phyloP scores from a whole-genome alignment of 2,888 invertebrate genomes.

The Aphrophora alni region DNA sequence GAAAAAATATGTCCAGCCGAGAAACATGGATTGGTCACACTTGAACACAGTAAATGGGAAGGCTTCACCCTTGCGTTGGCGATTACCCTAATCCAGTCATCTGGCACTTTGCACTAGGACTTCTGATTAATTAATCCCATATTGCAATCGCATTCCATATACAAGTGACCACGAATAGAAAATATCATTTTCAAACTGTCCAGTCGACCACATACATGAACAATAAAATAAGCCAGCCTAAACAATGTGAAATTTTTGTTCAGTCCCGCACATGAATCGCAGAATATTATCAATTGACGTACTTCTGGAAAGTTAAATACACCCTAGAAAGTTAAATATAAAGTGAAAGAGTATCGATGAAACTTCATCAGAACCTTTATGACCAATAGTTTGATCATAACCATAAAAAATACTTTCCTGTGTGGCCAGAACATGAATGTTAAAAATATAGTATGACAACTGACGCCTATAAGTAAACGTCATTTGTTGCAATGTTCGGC shows the following conservation, averaged over 20 bases:
- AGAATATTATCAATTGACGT: not conserved
- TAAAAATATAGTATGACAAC: slow-evolving; percentile 19
- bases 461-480: slow-evolving; percentile 29
- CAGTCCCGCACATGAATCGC: slow-evolving; percentile 11
- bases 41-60: not conserved
- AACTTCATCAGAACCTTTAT: not conserved
- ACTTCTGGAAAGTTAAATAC: no score
- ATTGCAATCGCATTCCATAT: slow-evolving; percentile 9
- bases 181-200: not conserved
- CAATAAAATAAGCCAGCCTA: not conserved
- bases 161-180: slow-evolving; percentile 1
- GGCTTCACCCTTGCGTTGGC: not conserved
- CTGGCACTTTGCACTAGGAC: not conserved
- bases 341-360: not conserved
- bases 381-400: not conserved
- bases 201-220: not conserved
- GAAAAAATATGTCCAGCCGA: not conserved
- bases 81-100: not conserved
- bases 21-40: not conserved
- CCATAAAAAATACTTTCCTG: not conserved
- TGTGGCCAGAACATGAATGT: slow-evolving; percentile 9
- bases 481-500: not conserved
- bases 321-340: not conserved
- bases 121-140: slow-evolving; percentile 15
- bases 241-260: slow-evolving; percentile 18